Evolutionary conservation across 2,113 vertebrate genomes (phyloP), one percentile per base, ranked within the genome.

Genomic region (Perca flavescens): DNA sequence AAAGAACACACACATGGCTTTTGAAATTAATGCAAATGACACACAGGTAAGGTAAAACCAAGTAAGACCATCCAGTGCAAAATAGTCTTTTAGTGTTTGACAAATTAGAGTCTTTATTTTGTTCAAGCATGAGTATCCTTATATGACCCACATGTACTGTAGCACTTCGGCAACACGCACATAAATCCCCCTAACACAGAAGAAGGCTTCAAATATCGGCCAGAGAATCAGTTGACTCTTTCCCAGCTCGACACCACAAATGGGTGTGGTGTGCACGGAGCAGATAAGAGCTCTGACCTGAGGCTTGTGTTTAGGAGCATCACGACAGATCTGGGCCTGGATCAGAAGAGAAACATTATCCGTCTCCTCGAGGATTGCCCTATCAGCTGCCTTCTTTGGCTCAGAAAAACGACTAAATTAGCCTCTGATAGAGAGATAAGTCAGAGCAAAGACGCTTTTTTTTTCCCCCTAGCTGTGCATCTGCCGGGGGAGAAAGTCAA

Each of bases 371-470:
- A 74, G 68, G 80, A 80, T 74, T 6, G 54, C 43, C 63, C 71
- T 54, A 75, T 80, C 83, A 80, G 66, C 80, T 83, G 68, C n/a
- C 2, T 74, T 50, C 36, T 49, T 70, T 73, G 77, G 73, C 82
- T 88, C 62, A 65, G 68, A 52, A 77, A 66, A 84, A 84, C 16
- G 19, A 34, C 77, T 83, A 61, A 86, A 88, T 88, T 68, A 78
- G 64, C 57, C 81, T 79, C 25, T 80, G 88, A 82, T 82, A 19
- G 22, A 82, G 69, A 68, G 73, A 86, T 71, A 70, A 54, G 47
- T 57, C 8, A 43, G 64, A 46, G 31, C 4, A 6, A 56, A 68
- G 25, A 72, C 2, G 0, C 1, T 11, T 75, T 73, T 75, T 75
- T 73, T 56, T 65, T 16, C 19, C 10, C 16, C 56, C n/a, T 4